Percentiles rank a stretch among this genome's conserved stretches.
These are phyloP conservation scores for Lichenostomus cassidix DNA, from an alignment of 2,113 vertebrate species.

Conservation along the genomic window DNA sequence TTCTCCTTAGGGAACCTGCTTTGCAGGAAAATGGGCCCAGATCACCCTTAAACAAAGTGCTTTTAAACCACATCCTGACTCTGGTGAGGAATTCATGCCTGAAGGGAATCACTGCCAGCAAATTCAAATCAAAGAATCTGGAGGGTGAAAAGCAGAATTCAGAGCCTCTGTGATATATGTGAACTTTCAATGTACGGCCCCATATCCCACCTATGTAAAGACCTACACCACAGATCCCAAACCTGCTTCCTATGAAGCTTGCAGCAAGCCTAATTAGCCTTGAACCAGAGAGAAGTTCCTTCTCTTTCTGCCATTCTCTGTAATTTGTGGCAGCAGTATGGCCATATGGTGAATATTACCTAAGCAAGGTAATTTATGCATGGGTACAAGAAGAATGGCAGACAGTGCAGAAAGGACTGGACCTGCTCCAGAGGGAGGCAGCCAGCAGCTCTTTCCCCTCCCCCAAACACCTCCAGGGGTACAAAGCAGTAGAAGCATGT, in stretches of 20 bases:
- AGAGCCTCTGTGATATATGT: rapidly evolving
- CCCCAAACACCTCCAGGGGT: background rate
- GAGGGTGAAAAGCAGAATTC: background rate
- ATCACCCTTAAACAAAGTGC: background rate
- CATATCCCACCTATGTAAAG: background rate
- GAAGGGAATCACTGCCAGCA: background rate
- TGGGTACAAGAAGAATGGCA: background rate
- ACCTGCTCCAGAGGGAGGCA: background rate
- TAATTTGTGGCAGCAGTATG: background rate
- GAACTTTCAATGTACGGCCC: background rate
- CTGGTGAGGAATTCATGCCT: background rate
- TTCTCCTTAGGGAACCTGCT: background rate
- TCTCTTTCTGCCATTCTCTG: background rate
- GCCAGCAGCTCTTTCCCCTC: background rate
- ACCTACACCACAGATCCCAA: background rate
- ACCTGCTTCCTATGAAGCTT: background rate
- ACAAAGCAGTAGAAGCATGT: background rate
- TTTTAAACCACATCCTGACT: background rate
- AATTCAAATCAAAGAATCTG: background rate
- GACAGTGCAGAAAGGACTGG: background rate
- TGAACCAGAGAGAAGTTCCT: background rate
- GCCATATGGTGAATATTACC: background rate
- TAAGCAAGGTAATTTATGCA: background rate
- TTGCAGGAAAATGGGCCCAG: background rate
- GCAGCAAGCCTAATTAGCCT: background rate